Percentiles rank a stretch among this genome's conserved stretches.
Evolutionary conservation across 1,140 invertebrate species (phyloP).

Genomic region (Sarcophaga bullata): DNA sequence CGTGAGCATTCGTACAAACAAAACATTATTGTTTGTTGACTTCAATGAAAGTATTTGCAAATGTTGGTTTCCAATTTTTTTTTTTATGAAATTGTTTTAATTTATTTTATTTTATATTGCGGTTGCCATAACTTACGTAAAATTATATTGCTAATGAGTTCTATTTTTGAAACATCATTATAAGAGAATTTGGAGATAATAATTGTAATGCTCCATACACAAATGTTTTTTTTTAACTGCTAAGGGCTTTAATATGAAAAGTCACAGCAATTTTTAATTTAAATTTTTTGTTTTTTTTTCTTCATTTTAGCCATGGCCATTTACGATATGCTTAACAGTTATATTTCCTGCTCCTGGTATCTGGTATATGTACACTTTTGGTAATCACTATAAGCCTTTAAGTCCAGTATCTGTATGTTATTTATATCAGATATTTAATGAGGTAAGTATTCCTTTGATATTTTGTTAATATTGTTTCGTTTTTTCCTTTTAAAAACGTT

Average conservation of each 20-base stretch:
- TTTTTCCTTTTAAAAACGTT: too few relatives aligned
- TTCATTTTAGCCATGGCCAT: conserved; percentile 80
- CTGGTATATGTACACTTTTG: conserved; percentile 91
- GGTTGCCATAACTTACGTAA: neutral
- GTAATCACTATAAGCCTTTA: conserved; percentile 82
- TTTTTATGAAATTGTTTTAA: too few relatives aligned
- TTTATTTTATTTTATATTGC: neutral
- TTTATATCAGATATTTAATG: conserved; percentile 81
- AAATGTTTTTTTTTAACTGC: neutral
- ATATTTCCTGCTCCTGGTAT: conserved; percentile 87
- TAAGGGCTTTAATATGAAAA: too few relatives aligned
- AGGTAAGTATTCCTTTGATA: conserved; percentile 69
- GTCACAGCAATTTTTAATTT: neutral
- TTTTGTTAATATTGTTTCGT: too few relatives aligned
- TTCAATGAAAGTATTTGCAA: too few relatives aligned
- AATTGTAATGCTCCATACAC: too few relatives aligned
- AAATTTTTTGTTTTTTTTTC: neutral
- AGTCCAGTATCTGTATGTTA: conserved; percentile 80
- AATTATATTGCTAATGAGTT: too few relatives aligned
- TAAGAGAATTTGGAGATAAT: too few relatives aligned
- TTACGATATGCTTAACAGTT: conserved; percentile 91
- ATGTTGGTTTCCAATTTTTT: too few relatives aligned
- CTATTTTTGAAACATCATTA: too few relatives aligned
- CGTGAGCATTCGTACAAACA: too few relatives aligned
- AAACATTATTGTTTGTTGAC: too few relatives aligned